These are phyloP conservation scores for Pegea sp. DNA, from an alignment of 23 tunicate genomes.

Conservation along the genomic window DNA sequence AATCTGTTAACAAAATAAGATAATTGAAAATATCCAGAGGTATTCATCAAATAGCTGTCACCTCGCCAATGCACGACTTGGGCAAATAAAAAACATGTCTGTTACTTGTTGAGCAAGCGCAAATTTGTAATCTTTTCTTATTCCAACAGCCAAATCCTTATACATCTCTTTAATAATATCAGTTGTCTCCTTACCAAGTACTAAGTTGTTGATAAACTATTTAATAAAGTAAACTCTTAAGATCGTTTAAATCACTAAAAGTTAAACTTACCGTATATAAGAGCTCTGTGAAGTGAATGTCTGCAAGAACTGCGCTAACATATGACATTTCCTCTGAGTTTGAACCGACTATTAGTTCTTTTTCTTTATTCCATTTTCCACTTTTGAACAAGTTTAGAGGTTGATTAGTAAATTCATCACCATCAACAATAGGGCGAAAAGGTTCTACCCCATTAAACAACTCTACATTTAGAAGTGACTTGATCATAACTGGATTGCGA, in stretches of 20 bases:
- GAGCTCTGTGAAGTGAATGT: background rate
- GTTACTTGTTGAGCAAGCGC: constrained; percentile 24
- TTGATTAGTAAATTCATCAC: constrained; percentile 34
- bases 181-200: constrained; percentile 8
- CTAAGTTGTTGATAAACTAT: constrained; percentile 4
- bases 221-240: background rate
- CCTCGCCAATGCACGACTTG: constrained; percentile 43
- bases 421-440: constrained; percentile 56
- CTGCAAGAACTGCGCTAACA: constrained; percentile 1
- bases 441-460: constrained; percentile 29
- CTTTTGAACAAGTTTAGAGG: constrained; percentile 27
- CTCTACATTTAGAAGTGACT: constrained; percentile 14
- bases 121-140: constrained; percentile 3
- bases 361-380: constrained; percentile 55
- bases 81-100: constrained; percentile 27
- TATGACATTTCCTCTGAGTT: constrained; percentile 30
- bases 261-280: constrained; percentile 12
- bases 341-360: constrained; percentile 28
- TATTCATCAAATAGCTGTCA: too few species aligned
- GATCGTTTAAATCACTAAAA: too few species aligned
- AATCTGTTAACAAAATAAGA: background rate
- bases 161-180: constrained; percentile 9
- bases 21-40: too few species aligned
- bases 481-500: constrained; percentile 4
- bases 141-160: background rate